Percentiles rank a stretch among this genome's conserved stretches.
phyloP scores from a whole-genome alignment of 2,797 vertebrate species.

The Pelobates cultripes region DNA sequence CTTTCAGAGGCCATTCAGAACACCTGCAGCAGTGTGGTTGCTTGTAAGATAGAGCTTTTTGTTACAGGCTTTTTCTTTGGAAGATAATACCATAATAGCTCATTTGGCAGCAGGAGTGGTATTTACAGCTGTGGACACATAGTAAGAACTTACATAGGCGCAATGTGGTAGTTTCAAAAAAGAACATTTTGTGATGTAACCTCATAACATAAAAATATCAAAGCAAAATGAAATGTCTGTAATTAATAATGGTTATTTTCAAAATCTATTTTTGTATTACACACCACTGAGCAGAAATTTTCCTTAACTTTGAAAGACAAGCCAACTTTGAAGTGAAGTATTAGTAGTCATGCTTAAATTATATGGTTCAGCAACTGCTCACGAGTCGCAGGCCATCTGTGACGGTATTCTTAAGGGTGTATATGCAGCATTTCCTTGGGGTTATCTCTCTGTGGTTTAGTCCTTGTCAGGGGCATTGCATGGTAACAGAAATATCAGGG shows the following conservation, averaged over 20 bases:
- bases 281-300: not conserved
- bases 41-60: constrained; percentile 62
- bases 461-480: too few species aligned
- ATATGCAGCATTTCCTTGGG: too few species aligned
- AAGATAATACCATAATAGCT: constrained; percentile 61
- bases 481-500: too few species aligned
- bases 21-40: constrained; percentile 64
- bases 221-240: constrained; percentile 34
- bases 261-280: not conserved
- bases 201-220: constrained; percentile 60
- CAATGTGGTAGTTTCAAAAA: constrained; percentile 57
- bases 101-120: constrained; percentile 65
- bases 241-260: not conserved
- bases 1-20: constrained; percentile 54
- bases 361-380: too few species aligned
- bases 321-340: too few species aligned
- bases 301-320: not conserved
- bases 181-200: constrained; percentile 60
- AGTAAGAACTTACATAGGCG: constrained; percentile 68
- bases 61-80: constrained; percentile 58
- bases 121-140: constrained; percentile 76
- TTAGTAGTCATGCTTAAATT: too few species aligned
- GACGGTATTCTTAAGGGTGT: too few species aligned
- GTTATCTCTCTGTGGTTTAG: too few species aligned
- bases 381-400: too few species aligned